phyloP scores from a whole-genome alignment of 2,888 invertebrate genomes.

The Drosophila falleni region DNA sequence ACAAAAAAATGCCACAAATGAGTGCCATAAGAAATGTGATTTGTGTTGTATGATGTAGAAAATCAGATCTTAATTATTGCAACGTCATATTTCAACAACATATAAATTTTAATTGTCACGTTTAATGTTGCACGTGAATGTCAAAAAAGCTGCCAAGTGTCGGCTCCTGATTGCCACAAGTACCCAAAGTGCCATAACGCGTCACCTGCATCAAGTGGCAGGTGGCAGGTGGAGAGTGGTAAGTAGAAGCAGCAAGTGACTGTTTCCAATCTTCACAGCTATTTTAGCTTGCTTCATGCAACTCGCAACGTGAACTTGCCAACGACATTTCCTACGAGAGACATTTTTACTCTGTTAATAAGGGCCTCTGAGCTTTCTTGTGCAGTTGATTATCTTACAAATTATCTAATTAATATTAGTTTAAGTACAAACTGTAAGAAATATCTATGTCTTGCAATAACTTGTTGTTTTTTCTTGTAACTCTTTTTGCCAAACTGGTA shows the following conservation, averaged over 20 bases:
- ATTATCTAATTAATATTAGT: neutral
- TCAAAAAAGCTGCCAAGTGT: slow-evolving; percentile 10
- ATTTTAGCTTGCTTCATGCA: neutral
- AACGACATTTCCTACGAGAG: slow-evolving; percentile 9
- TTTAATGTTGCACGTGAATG: slow-evolving; percentile 45
- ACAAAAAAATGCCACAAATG: slow-evolving; percentile 35
- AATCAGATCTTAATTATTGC: slow-evolving; percentile 15
- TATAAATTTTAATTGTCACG: slow-evolving; percentile 57
- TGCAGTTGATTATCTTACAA: neutral
- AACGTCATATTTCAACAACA: slow-evolving; percentile 11
- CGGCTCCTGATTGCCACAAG: neutral
- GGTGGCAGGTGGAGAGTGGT: slow-evolving; percentile 6
- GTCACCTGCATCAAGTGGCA: slow-evolving; percentile 34
- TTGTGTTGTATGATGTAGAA: slow-evolving; percentile 12
- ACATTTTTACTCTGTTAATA: neutral
- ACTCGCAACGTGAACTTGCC: slow-evolving; percentile 9
- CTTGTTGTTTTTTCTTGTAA: too few relatives aligned
- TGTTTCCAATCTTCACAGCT: neutral
- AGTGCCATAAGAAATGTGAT: slow-evolving; percentile 38
- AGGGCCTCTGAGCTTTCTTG: neutral
- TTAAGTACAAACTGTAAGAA: neutral
- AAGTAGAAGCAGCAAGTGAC: neutral
- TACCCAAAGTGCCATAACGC: slow-evolving; percentile 32
- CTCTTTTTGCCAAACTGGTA: too few relatives aligned
- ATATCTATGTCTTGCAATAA: too few relatives aligned